A percentile compares a stretch with the other conserved stretches of the same genome.
Conservation (phyloP, 2,888 invertebrate genomes). For the Aspidapion aeneum region DNA sequence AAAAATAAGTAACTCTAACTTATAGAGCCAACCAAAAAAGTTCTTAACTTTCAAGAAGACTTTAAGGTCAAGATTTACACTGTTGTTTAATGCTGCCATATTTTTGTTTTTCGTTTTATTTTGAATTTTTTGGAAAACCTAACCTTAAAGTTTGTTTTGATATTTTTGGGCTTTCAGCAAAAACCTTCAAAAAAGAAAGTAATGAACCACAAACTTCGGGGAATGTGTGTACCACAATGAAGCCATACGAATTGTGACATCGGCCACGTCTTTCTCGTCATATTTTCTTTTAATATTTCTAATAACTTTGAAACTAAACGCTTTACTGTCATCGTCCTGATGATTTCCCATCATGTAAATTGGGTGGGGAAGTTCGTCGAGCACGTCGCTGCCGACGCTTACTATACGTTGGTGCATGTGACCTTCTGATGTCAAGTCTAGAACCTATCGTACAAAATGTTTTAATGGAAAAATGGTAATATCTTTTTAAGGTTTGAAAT, state of each 20-base stretch:
- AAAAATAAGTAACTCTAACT: too few species aligned
- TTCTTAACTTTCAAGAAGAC: too few species aligned
- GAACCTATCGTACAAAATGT: constrained; percentile 49
- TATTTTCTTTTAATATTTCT: constrained; percentile 36
- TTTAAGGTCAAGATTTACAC: too few species aligned
- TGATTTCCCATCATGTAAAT: constrained; percentile 43
- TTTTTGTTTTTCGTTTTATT: too few species aligned
- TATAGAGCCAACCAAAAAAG: too few species aligned
- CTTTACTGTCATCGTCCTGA: constrained; percentile 43
- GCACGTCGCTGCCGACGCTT: constrained; percentile 75
- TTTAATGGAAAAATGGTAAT: too few species aligned
- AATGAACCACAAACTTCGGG: constrained; percentile 71
- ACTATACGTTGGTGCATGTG: constrained; percentile 81
- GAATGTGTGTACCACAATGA: constrained; percentile 94
- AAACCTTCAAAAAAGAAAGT: too few species aligned
- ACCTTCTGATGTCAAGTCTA: constrained; percentile 83
- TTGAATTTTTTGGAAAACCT: too few species aligned
- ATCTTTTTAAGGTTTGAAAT: too few species aligned
- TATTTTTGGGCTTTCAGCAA: too few species aligned
- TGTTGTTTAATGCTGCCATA: too few species aligned
- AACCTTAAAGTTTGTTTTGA: too few species aligned
- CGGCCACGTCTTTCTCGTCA: constrained; percentile 33
- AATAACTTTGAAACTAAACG: constrained; percentile 54
- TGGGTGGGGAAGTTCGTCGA: constrained; percentile 51
- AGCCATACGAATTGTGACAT: constrained; percentile 65